Evolutionary conservation across 2,113 vertebrate genomes (phyloP).

Genomic region (Megaptera novaeangliae): DNA sequence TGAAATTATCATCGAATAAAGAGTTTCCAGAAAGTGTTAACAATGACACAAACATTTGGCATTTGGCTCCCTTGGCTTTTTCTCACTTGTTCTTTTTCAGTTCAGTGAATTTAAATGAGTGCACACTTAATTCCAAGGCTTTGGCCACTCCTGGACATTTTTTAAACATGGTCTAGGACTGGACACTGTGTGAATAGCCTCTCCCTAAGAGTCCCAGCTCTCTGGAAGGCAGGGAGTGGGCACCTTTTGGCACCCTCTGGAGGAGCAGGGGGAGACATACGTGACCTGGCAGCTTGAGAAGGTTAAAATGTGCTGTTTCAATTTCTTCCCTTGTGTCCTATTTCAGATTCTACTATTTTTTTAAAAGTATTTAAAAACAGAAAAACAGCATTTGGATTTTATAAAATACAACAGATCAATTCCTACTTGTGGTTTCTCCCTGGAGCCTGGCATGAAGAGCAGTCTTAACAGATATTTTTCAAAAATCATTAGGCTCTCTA

Average conservation of each 20-base stretch:
- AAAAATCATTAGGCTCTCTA: constrained; percentile 63
- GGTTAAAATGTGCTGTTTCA: neutral
- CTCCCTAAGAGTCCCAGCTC: neutral
- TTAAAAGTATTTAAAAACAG: constrained; percentile 37
- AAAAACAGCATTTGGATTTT: constrained; percentile 67
- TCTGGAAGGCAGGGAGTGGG: too few species aligned
- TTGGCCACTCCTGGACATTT: neutral
- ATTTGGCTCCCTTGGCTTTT: neutral
- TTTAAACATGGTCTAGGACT: neutral
- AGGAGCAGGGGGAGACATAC: neutral
- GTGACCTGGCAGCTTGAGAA: neutral
- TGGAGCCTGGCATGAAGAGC: constrained; percentile 19
- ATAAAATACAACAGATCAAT: constrained; percentile 65
- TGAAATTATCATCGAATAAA: neutral
- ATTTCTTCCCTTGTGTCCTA: constrained; percentile 23
- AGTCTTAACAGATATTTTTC: constrained; percentile 61
- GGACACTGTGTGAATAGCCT: neutral
- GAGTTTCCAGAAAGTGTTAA: neutral
- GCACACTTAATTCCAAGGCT: neutral
- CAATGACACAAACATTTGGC: neutral
- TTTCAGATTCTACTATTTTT: constrained; percentile 11
- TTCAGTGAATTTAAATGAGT: neutral
- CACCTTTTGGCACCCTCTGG: neutral
- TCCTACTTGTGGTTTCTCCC: constrained; percentile 59
- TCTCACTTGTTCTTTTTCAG: neutral